These are phyloP conservation scores for Pilophorus perplexus DNA, from an alignment of 2,888 invertebrate species.

Conservation along the genomic window DNA sequence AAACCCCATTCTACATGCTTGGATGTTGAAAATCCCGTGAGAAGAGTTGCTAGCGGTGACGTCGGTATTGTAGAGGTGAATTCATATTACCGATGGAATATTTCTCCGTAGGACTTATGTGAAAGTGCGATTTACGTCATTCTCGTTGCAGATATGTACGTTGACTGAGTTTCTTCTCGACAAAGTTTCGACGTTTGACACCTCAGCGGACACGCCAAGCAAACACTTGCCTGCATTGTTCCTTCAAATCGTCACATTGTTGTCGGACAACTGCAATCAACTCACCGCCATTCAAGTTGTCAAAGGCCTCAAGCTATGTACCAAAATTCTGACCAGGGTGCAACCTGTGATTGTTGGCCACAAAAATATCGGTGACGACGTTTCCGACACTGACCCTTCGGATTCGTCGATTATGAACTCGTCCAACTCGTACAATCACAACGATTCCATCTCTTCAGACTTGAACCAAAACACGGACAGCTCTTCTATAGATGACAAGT, in stretches of 20 bases:
- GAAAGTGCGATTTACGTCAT: neutral
- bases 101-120: neutral
- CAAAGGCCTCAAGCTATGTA: constrained; percentile 65
- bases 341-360: constrained; percentile 57
- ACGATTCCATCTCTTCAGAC: constrained; percentile 25
- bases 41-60: constrained; percentile 61
- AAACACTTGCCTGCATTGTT: constrained; percentile 76
- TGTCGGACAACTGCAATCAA: constrained; percentile 59
- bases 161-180: constrained; percentile 73
- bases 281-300: constrained; percentile 64
- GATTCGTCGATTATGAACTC: constrained; percentile 24
- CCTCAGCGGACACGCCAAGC: constrained; percentile 72
- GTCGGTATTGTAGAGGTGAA: constrained; percentile 56
- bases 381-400: constrained; percentile 34
- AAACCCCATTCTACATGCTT: constrained; percentile 48
- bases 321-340: constrained; percentile 70
- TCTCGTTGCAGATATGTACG: constrained; percentile 62
- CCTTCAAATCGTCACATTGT: constrained; percentile 62
- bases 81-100: too few relatives aligned
- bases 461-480: constrained; percentile 36
- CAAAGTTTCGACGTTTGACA: constrained; percentile 67
- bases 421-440: constrained; percentile 14
- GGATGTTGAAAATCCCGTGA: constrained; percentile 51
- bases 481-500: constrained; percentile 42
- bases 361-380: constrained; percentile 19